A percentile compares a stretch with the other conserved stretches of the same genome.
Conservation (phyloP, 2,797 vertebrate genomes). For the Oophaga sylvatica region DNA sequence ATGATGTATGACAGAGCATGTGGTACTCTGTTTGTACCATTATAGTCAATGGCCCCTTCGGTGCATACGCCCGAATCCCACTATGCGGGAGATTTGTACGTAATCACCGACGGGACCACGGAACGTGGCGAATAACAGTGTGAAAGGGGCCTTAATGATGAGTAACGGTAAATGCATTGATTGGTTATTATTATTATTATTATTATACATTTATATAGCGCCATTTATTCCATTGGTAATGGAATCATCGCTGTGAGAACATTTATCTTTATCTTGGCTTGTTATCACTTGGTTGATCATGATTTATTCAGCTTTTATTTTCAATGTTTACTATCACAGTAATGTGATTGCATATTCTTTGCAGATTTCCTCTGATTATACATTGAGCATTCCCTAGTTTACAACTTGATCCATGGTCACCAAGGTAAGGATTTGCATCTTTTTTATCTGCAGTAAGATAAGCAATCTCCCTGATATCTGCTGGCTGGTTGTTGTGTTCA, state of each 20-base stretch:
- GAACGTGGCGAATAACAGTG: no score
- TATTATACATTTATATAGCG: no score
- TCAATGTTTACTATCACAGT: not conserved
- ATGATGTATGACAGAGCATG: no score
- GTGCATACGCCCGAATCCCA: no score
- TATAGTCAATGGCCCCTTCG: no score
- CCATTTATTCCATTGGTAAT: not conserved
- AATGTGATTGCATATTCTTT: not conserved
- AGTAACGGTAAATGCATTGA: not conserved
- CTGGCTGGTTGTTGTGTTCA: conserved; percentile 3
- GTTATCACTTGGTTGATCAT: not conserved
- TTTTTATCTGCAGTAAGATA: conserved; percentile 34
- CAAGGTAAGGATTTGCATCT: conserved; percentile 25
- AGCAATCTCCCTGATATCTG: conserved; percentile 32
- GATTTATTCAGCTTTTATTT: not conserved
- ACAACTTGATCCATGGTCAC: conserved; percentile 21
- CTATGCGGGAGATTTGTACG: no score
- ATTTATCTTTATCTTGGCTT: not conserved
- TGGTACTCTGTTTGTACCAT: no score
- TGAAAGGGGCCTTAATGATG: not conserved
- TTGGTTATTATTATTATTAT: no score
- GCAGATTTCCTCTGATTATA: not conserved
- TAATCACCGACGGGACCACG: no score
- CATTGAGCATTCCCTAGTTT: conserved; percentile 18
- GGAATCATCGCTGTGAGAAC: not conserved